Conservation (phyloP, 1,140 invertebrate species). For the Drosophila azteca region DNA sequence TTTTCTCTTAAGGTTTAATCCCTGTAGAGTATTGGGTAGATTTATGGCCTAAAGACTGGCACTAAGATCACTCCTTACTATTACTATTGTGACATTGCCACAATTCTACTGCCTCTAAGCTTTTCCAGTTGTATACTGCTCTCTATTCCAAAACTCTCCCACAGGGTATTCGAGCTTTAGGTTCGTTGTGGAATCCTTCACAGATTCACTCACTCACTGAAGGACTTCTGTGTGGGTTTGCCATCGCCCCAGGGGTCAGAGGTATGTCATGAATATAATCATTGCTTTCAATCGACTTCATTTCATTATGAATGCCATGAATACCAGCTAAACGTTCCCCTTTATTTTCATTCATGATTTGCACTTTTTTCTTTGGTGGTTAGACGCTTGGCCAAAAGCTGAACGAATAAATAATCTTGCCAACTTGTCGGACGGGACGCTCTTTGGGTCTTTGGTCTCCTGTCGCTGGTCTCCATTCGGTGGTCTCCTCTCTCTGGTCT, state of each 20-base stretch:
- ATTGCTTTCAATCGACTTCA: conserved; percentile 71
- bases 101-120: too few relatives aligned
- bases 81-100: too few relatives aligned
- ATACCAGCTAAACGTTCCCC: conserved; percentile 50
- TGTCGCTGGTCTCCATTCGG: background rate
- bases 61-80: too few relatives aligned
- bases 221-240: conserved; percentile 15
- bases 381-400: conserved; percentile 31
- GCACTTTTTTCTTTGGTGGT: conserved; percentile 3
- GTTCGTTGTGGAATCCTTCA: background rate
- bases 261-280: conserved; percentile 73
- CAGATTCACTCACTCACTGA: conserved; percentile 45
- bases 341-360: conserved; percentile 19
- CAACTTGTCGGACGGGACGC: conserved; percentile 57
- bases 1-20: too few relatives aligned
- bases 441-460: conserved; percentile 7
- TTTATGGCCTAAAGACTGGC: too few relatives aligned
- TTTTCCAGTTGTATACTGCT: background rate
- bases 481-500: too few relatives aligned
- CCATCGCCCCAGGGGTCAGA: conserved; percentile 12
- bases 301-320: conserved; percentile 68
- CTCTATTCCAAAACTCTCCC: conserved; percentile 5
- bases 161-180: background rate
- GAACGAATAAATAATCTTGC: conserved; percentile 74
- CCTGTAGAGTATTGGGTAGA: too few relatives aligned